Percentiles rank a stretch among this genome's conserved stretches.
Evolutionary conservation across 53 echinoderm and acorn worm genomes (phyloP).

Genomic region (Temnopleurus reevesii): DNA sequence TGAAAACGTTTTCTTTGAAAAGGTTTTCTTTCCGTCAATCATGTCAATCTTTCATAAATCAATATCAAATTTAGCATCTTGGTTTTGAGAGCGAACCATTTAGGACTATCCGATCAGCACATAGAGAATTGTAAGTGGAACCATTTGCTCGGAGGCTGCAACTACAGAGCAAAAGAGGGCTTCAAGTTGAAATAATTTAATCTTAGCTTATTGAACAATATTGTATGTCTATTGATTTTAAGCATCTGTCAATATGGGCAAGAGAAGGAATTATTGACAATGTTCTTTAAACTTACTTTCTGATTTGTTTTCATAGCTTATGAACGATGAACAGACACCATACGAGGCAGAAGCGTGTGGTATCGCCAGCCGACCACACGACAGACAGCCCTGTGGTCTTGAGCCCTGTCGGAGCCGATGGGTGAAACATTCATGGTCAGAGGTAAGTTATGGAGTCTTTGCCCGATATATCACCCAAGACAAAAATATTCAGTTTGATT

Average conservation of each 20-base stretch:
- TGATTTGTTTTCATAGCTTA: background rate
- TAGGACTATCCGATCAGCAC: too few relatives aligned
- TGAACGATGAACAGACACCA: background rate
- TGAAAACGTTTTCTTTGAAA: too few relatives aligned
- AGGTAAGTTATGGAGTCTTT: constrained; percentile 4
- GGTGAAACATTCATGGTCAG: constrained; percentile 35
- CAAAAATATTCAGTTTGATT: too few relatives aligned
- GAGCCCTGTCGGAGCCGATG: constrained; percentile 20
- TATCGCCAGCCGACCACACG: background rate
- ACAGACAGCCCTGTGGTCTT: constrained; percentile 9
- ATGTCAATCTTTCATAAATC: background rate
- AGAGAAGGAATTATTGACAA: too few relatives aligned
- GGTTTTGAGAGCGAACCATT: too few relatives aligned
- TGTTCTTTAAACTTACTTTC: background rate
- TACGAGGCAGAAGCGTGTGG: background rate
- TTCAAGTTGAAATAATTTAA: background rate
- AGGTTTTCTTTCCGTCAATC: too few relatives aligned
- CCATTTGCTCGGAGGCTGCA: too few relatives aligned
- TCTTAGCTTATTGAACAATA: background rate
- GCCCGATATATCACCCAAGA: too few relatives aligned
- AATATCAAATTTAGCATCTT: background rate
- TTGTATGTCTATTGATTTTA: background rate
- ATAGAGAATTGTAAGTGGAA: too few relatives aligned
- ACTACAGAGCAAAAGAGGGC: too few relatives aligned
- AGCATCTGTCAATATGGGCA: too few relatives aligned